Evolutionary conservation across 2,888 invertebrate genomes (phyloP), one percentile per base, ranked within the genome.

Genomic region (Xanthorhoe spadicearia): DNA sequence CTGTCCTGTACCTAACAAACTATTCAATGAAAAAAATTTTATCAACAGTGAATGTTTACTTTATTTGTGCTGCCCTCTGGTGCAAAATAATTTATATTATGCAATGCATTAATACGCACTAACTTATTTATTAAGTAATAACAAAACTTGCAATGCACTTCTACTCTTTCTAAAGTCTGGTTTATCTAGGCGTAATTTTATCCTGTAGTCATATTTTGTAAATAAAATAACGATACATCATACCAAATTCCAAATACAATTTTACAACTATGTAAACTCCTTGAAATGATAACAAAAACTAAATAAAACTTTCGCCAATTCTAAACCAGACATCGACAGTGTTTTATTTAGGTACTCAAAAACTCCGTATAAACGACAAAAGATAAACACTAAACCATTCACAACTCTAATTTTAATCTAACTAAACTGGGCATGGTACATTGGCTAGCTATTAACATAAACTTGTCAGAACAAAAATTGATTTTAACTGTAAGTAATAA

Each of bases 1-100:
- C 69, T 64, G 58, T 51, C 61, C 60, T 59, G 55, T 62, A 56
- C 60, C 51, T 66, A 63, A 64, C 49, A 52, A 64, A 68, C 65
- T 62, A 64, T 58, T 64, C 50, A 68, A 68, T 68, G 61, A 71
- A 69, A 69, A 69, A 43, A 70, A 68, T 64, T 66, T 43, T 63
- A 65, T 65, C 60, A 73, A 66, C 61, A 64, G 61, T 70, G 66
- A 65, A 69, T 63, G 69, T 63, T 59, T 68, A 66, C 68, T 66
- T 66, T 54, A 64, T 69, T 74, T 73, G 73, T 75, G 75, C 75
- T 72, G 67, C 65, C 65, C 52, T 70, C 53, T 70, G 57, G 53
- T 63, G 70, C 68, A 32, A 57, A 63, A 56, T 62, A 67, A 60
- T 52, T 54, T 48, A 10, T 58, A 56, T 48, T 53, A 52, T 46